phyloP scores from a whole-genome alignment of 2,113 vertebrate species.

The Corythornis cristatus region DNA sequence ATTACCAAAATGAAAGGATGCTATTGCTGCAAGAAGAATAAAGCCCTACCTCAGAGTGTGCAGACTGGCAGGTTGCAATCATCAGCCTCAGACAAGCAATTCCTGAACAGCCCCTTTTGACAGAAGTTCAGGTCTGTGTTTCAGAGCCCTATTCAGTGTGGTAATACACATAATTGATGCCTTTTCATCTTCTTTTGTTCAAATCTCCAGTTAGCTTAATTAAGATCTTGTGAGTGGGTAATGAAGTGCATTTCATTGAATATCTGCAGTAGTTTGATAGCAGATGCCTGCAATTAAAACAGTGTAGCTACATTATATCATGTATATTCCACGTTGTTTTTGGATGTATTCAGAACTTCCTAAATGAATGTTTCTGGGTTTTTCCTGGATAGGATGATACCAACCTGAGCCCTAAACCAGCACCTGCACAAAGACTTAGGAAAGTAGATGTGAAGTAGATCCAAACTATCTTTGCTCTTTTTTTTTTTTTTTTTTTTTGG shows the following conservation, averaged over 20 bases:
- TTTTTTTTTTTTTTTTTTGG: too few relatives aligned
- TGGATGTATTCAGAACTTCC: neutral
- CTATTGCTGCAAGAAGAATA: neutral
- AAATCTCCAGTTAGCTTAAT: conserved; percentile 50
- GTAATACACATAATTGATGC: conserved; percentile 44
- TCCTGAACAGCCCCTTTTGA: neutral
- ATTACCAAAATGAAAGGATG: neutral
- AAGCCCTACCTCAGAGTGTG: neutral
- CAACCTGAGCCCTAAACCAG: neutral
- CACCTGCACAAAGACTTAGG: neutral
- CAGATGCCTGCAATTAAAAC: conserved; percentile 44
- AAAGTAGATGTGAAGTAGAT: neutral
- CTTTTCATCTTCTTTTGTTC: conserved; percentile 45
- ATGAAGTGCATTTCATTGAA: conserved; percentile 25
- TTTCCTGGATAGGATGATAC: neutral
- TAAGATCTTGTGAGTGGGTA: conserved; percentile 38
- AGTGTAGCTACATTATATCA: neutral
- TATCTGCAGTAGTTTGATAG: conserved; percentile 10
- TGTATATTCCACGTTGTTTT: neutral
- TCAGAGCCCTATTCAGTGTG: conserved; percentile 13
- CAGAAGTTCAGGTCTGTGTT: neutral
- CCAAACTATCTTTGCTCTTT: neutral
- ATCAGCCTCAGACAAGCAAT: neutral
- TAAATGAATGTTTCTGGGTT: neutral
- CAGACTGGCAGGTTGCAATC: neutral